A percentile compares a stretch with the other conserved stretches of the same genome.
phyloP scores from a whole-genome alignment of 2,888 invertebrate genomes.

The Timema cristinae region DNA sequence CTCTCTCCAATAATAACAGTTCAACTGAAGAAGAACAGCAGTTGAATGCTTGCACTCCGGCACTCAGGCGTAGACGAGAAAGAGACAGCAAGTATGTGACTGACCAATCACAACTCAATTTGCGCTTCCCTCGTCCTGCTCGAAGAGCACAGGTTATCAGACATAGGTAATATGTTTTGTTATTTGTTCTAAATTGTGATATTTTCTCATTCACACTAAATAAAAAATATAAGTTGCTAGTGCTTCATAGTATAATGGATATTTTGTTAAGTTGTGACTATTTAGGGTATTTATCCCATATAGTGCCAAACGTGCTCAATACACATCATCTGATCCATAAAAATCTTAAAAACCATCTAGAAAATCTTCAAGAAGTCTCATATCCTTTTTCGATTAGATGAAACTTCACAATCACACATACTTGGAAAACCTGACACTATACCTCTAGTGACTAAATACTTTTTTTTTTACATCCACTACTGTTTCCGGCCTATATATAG shows the following conservation, averaged over 20 bases:
- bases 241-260: neutral
- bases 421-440: no score
- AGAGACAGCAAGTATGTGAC: conserved; percentile 80
- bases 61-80: conserved; percentile 66
- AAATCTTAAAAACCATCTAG: neutral
- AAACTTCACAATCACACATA: no score
- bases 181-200: neutral
- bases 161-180: conserved; percentile 14
- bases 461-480: no score
- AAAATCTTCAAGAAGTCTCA: neutral
- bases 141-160: conserved; percentile 15
- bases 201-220: neutral
- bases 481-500: no score
- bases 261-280: neutral
- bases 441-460: no score
- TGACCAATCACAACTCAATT: conserved; percentile 76
- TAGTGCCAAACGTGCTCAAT: neutral
- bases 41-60: conserved; percentile 54
- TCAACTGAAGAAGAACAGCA: conserved; percentile 42
- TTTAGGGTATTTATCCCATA: neutral
- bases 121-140: conserved; percentile 63
- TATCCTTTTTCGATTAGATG: no score
- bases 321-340: neutral
- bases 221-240: neutral
- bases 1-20: conserved; percentile 40